These are phyloP conservation scores for Lapara coniferarum DNA, from an alignment of 2,888 invertebrate species.

Conservation along the genomic window DNA sequence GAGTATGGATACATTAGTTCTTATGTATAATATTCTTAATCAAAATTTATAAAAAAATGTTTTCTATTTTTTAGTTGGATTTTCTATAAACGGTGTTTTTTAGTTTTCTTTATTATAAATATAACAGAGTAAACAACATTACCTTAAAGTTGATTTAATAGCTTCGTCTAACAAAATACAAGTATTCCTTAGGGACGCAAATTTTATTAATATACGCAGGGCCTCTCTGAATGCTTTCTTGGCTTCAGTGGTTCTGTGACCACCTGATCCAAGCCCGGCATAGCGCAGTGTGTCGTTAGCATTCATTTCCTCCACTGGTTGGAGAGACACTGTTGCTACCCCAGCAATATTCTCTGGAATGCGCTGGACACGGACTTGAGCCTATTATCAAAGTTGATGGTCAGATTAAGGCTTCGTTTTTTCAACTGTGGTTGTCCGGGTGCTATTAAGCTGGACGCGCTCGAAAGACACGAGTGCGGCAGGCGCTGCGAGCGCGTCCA, in stretches of 20 bases:
- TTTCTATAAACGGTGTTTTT: too few relatives aligned
- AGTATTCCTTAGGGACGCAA: slow-evolving; percentile 75
- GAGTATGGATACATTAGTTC: too few relatives aligned
- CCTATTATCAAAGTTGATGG: slow-evolving; percentile 46
- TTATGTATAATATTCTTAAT: too few relatives aligned
- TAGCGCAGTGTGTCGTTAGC: slow-evolving; percentile 64
- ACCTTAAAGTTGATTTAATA: slow-evolving; percentile 71
- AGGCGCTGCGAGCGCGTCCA: too few relatives aligned
- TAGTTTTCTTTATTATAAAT: too few relatives aligned
- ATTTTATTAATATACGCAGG: slow-evolving; percentile 72
- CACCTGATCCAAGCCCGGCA: slow-evolving; percentile 73
- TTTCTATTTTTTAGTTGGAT: too few relatives aligned
- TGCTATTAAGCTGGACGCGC: too few relatives aligned
- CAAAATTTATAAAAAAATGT: too few relatives aligned
- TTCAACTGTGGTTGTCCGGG: too few relatives aligned
- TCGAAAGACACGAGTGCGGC: too few relatives aligned
- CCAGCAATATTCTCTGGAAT: slow-evolving; percentile 74
- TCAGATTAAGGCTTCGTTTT: not conserved
- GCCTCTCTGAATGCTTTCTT: slow-evolving; percentile 74
- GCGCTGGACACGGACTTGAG: slow-evolving; percentile 71
- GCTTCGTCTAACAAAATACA: slow-evolving; percentile 69
- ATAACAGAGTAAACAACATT: not conserved
- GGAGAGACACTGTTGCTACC: slow-evolving; percentile 65
- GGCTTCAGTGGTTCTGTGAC: slow-evolving; percentile 70
- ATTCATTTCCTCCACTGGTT: slow-evolving; percentile 64